Conservation (phyloP, 2,113 vertebrate species). For the Thryonomys swinderianus region DNA sequence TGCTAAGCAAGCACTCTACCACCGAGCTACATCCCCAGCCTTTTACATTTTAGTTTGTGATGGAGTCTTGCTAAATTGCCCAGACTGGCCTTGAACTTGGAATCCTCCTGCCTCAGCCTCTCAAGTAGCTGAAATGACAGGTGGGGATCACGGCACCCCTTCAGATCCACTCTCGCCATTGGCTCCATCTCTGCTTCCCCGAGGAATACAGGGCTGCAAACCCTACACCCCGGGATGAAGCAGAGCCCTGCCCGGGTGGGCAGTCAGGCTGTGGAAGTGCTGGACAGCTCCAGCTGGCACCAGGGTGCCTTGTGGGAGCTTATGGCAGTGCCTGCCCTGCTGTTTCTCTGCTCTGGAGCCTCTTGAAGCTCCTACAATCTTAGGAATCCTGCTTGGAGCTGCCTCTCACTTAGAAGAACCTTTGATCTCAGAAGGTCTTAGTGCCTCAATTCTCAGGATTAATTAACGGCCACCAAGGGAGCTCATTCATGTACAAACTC, state of each 20-base stretch:
- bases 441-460: not conserved
- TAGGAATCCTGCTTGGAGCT: not conserved
- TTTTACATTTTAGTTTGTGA: not conserved
- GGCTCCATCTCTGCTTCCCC: not conserved
- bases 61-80: not conserved
- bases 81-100: not conserved
- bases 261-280: not conserved
- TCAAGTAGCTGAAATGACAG: not conserved
- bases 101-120: not conserved
- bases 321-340: not conserved
- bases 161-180: not conserved
- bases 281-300: not conserved
- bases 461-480: not conserved
- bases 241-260: not conserved
- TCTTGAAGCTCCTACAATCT: not conserved
- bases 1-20: not conserved
- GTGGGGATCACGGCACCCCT: not conserved
- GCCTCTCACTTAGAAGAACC: not conserved
- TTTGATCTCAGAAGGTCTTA: not conserved
- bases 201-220: not conserved
- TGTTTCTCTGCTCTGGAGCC: not conserved
- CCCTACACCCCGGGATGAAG: not conserved
- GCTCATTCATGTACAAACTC: not conserved
- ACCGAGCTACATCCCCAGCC: not conserved
- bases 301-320: not conserved